A percentile compares a stretch with the other conserved stretches of the same genome.
These are phyloP conservation scores for Furnarius figulus DNA, from an alignment of 2,113 vertebrate genomes.

Conservation along the genomic window DNA sequence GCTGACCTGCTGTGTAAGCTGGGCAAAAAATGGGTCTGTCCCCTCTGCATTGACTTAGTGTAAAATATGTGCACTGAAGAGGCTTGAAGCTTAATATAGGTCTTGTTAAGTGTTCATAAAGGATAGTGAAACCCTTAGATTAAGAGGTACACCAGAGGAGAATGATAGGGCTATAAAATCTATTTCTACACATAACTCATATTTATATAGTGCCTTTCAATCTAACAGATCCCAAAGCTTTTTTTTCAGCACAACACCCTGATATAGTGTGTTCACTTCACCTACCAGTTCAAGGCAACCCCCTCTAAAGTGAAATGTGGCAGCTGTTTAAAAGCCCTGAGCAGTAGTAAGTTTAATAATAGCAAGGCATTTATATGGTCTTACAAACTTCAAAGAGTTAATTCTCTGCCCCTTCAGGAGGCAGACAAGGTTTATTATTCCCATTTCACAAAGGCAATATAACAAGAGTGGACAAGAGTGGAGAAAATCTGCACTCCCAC, in stretches of 20 bases:
- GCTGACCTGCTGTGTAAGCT: background rate
- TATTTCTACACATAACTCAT: slow-evolving; percentile 41
- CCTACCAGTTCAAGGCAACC: slow-evolving; percentile 44
- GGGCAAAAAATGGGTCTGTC: background rate
- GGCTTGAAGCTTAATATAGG: slow-evolving; percentile 16
- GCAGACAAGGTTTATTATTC: slow-evolving; percentile 63
- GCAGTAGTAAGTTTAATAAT: slow-evolving; percentile 45
- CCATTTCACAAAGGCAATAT: slow-evolving; percentile 66
- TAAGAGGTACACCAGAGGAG: slow-evolving; percentile 38
- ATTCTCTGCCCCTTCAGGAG: slow-evolving; percentile 56
- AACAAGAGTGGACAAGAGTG: slow-evolving; percentile 56
- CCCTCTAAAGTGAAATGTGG: slow-evolving; percentile 58
- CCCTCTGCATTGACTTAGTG: background rate
- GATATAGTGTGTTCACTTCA: slow-evolving; percentile 27
- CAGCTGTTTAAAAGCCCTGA: slow-evolving; percentile 43
- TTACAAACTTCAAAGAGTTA: slow-evolving; percentile 66
- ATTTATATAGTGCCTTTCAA: slow-evolving; percentile 60
- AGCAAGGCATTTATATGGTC: slow-evolving; percentile 56
- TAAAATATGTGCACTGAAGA: slow-evolving; percentile 27
- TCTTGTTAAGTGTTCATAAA: slow-evolving; percentile 44
- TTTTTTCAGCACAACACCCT: slow-evolving; percentile 5
- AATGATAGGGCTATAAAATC: slow-evolving; percentile 50
- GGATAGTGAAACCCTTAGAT: slow-evolving; percentile 28
- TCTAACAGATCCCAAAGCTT: background rate
- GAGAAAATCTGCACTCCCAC: slow-evolving; percentile 50